Base-by-base conservation (phyloP, 1,140 invertebrate genomes). In the Nilaparvata lugens region DNA sequence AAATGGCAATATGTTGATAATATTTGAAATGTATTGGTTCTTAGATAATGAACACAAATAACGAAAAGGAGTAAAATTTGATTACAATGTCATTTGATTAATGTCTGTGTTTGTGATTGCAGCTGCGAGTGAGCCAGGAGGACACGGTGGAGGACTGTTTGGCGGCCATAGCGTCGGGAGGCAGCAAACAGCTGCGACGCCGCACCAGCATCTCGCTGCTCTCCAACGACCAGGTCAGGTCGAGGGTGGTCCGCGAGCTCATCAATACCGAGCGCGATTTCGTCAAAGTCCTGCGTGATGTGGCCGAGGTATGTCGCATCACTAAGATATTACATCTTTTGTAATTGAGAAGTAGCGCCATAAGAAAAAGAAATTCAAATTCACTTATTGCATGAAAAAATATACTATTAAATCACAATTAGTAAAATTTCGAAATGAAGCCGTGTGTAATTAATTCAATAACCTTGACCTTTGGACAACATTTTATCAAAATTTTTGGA, bases 201-300 rank as follows among this genome's bases (percentile, higher is more conserved):
- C 74, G 78, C 18, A 77, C 76, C 11, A 83, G 77, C 62, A 74
- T 82, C 42, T 80, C 78, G 3, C 69, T 80, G 9, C 69, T 81
- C 21, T 83, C 81, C 21, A 83, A 81, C 65, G 82, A 84, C 63
- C 85, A 87, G 74, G 84, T 89, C 19, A 73, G 89, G 16, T 81
- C 84, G 13, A 88, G 87, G 73, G 87, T 91, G 7, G 83, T 93
- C 42, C 80, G 85, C 57, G 89, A 92, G 73, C 79, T 92, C 42
- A 78, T 92, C 57, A 80, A 81, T 56, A 91, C 88, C 0, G 89
- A 93, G 71, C 72, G 84, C 40, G 89, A 91, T 69, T 92, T 91
- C 73, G 88, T 92, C 0, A 86, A 88, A 72, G 81, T 89, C 64
- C 72, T 93, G 11, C 79, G 82, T 65, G 87, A 93, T 76, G 83